Percentiles rank a stretch among this genome's conserved stretches.
Conservation (phyloP, 2,888 invertebrate genomes). For the Cheiracanthium punctorium region DNA sequence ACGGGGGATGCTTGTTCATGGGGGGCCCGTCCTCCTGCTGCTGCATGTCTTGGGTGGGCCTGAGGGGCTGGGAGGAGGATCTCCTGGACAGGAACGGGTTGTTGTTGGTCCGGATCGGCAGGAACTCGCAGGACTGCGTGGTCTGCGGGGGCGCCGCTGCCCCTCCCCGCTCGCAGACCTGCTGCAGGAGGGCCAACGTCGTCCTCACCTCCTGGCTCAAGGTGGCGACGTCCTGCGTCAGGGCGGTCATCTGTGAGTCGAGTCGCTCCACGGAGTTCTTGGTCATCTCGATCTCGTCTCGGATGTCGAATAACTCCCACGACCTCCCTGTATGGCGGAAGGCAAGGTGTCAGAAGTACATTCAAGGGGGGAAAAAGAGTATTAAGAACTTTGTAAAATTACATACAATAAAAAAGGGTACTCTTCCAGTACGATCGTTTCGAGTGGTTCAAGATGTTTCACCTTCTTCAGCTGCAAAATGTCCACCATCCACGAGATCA, state of each 20-base stretch:
- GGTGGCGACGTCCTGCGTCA: slow-evolving; percentile 90
- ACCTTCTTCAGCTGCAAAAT: too few relatives aligned
- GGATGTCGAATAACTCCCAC: slow-evolving; percentile 67
- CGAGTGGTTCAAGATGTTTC: too few relatives aligned
- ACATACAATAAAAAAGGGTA: too few relatives aligned
- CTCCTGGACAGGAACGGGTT: slow-evolving; percentile 45
- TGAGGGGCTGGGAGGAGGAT: slow-evolving; percentile 65
- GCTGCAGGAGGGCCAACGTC: slow-evolving; percentile 71
- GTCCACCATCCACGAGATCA: too few relatives aligned
- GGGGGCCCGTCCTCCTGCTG: neutral
- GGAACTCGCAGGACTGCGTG: slow-evolving; percentile 64
- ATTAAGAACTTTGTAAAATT: too few relatives aligned
- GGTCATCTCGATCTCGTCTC: slow-evolving; percentile 70
- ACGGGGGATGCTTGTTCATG: slow-evolving; percentile 28
- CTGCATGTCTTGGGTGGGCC: neutral
- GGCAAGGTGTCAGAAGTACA: too few relatives aligned
- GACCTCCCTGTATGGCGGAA: slow-evolving; percentile 58
- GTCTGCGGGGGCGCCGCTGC: slow-evolving; percentile 40
- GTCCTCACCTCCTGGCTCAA: slow-evolving; percentile 85
- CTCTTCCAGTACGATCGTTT: too few relatives aligned
- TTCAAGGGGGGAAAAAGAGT: too few relatives aligned
- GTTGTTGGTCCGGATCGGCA: slow-evolving; percentile 32
- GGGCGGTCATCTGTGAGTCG: slow-evolving; percentile 87
- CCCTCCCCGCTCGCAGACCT: slow-evolving; percentile 33
- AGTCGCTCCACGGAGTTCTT: slow-evolving; percentile 82